Evolutionary conservation across 1,140 invertebrate species (phyloP).

Genomic region (Cydia fagiglandana): DNA sequence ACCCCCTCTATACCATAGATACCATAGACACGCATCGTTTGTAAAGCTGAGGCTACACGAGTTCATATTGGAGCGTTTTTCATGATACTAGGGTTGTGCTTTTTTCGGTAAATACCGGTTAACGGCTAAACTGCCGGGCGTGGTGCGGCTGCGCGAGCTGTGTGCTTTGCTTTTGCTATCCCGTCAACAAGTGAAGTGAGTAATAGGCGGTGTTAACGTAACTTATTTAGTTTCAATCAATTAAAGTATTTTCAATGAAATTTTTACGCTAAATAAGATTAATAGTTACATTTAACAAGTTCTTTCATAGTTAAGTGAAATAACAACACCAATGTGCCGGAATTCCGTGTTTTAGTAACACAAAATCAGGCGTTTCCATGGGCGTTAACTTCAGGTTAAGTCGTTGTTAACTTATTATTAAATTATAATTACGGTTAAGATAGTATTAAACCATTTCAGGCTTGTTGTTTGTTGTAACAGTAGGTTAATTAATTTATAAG

Average conservation of each 20-base stretch:
- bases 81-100: not conserved
- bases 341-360: constrained; percentile 47
- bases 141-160: constrained; percentile 69
- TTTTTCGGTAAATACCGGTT: constrained; percentile 41
- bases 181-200: constrained; percentile 55
- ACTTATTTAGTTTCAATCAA: constrained; percentile 55
- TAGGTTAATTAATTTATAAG: not conserved
- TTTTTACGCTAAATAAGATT: constrained; percentile 32
- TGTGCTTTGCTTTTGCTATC: constrained; percentile 38
- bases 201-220: constrained; percentile 58
- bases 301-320: constrained; percentile 36
- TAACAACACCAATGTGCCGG: constrained; percentile 40
- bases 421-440: constrained; percentile 69
- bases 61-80: not conserved
- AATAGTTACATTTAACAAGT: constrained; percentile 34
- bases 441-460: constrained; percentile 10
- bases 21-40: not conserved
- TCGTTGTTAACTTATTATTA: constrained; percentile 65
- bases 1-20: not conserved
- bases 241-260: constrained; percentile 50
- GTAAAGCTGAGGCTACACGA: not conserved
- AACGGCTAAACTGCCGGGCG: constrained; percentile 57
- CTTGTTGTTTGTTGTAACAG: not conserved
- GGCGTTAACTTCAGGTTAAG: constrained; percentile 73
- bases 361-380: constrained; percentile 60